Conservation (phyloP, 2,888 invertebrate species). For the Drosophila recens region DNA sequence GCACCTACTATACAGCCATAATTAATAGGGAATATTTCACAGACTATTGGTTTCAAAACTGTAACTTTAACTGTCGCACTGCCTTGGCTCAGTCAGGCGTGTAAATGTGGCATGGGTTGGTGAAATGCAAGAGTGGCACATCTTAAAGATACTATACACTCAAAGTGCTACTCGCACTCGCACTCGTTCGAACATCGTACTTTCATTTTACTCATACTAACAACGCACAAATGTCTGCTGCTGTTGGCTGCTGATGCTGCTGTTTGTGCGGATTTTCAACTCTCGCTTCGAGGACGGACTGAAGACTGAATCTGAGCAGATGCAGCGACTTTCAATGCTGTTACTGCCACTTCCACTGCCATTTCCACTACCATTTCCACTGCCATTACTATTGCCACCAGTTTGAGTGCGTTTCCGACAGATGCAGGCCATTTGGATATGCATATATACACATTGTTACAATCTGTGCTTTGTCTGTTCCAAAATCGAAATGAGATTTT, state of each 20-base stretch:
- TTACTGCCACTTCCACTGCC: conserved; percentile 14
- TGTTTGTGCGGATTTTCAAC: conserved; percentile 51
- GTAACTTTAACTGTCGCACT: conserved; percentile 44
- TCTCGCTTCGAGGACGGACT: conserved; percentile 51
- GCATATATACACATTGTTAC: conserved; percentile 20
- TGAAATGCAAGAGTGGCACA: conserved; percentile 54
- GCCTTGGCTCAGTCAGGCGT: conserved; percentile 46
- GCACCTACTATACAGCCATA: conserved; percentile 20
- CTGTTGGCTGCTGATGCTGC: conserved; percentile 17
- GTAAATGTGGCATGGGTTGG: conserved; percentile 61
- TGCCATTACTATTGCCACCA: conserved; percentile 12
- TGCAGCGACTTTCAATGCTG: conserved; percentile 55
- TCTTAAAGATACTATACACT: conserved; percentile 37
- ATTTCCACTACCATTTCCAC: neutral
- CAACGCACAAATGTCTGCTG: conserved; percentile 47
- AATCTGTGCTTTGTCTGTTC: conserved; percentile 2
- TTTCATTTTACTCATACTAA: conserved; percentile 63
- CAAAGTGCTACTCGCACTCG: conserved; percentile 16
- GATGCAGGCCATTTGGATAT: conserved; percentile 39
- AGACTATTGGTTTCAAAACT: conserved; percentile 65
- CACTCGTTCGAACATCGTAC: conserved; percentile 41
- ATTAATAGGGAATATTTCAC: conserved; percentile 41
- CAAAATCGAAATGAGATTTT: neutral
- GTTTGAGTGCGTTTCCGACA: conserved; percentile 44
- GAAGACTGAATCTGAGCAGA: conserved; percentile 29